phyloP scores from a whole-genome alignment of 2,888 invertebrate genomes.

The Bombylius major region DNA sequence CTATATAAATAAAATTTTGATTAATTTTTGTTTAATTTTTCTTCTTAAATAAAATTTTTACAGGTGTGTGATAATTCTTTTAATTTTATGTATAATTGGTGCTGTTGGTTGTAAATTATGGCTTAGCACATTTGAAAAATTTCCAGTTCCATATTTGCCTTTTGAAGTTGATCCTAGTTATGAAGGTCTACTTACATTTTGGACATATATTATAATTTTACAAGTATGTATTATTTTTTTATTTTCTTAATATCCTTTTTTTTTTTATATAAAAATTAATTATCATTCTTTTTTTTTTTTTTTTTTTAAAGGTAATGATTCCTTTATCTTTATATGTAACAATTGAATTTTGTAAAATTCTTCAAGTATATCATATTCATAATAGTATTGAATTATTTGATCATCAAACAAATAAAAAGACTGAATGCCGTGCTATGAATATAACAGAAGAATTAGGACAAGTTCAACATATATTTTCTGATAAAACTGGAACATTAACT shows the following conservation, averaged over 20 bases:
- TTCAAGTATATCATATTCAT: conserved; percentile 91
- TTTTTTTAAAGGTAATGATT: conserved; percentile 67
- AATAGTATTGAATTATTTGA: conserved; percentile 82
- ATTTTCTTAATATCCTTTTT: neutral
- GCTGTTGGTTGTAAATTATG: conserved; percentile 84
- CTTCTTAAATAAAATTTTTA: conserved; percentile 1
- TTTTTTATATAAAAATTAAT: neutral
- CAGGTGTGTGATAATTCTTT: conserved; percentile 74
- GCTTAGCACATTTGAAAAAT: conserved; percentile 42
- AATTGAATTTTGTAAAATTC: conserved; percentile 88
- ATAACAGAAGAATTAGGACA: conserved; percentile 97
- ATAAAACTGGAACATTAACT: conserved; percentile 95
- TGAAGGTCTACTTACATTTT: conserved; percentile 80
- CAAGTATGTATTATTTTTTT: conserved; percentile 46
- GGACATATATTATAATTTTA: conserved; percentile 89
- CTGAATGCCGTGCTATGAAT: conserved; percentile 87
- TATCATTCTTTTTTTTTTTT: conserved; percentile 4
- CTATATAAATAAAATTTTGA: neutral
- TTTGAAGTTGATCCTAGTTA: conserved; percentile 46
- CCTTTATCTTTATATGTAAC: conserved; percentile 94
- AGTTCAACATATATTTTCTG: conserved; percentile 87
- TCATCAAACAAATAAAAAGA: conserved; percentile 62
- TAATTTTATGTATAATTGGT: conserved; percentile 80
- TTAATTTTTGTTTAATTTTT: neutral
- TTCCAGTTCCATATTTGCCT: conserved; percentile 55